These are phyloP conservation scores for Aphelenchoides bicaudatus DNA, from an alignment of 2,888 invertebrate genomes.

Conservation along the genomic window DNA sequence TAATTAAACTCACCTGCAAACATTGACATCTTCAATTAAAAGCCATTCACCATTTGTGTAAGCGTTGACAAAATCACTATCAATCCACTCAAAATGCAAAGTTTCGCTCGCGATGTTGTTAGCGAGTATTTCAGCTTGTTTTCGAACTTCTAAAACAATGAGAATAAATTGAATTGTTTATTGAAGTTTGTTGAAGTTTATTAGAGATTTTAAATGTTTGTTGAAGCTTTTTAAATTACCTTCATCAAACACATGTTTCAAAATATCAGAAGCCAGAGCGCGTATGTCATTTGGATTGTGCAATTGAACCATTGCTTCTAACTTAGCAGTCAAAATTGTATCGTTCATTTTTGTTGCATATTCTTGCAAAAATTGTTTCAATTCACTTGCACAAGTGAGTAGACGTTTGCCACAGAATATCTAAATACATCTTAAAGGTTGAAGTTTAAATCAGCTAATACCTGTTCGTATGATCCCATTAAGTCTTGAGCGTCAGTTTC, in stretches of 20 bases:
- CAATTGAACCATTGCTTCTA: not conserved
- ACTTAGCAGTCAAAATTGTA: not conserved
- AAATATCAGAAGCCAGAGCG: not conserved
- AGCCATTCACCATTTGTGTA: constrained; percentile 63
- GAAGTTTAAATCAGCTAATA: too few relatives aligned
- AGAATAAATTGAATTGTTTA: not conserved
- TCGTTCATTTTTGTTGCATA: not conserved
- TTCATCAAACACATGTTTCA: not conserved
- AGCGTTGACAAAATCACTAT: constrained; percentile 64
- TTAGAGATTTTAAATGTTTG: too few relatives aligned
- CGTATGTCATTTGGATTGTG: constrained; percentile 7
- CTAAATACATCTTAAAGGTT: too few relatives aligned
- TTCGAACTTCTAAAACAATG: not conserved
- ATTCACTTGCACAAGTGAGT: not conserved
- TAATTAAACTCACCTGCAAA: constrained; percentile 48
- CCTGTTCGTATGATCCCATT: constrained; percentile 95
- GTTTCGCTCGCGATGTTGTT: constrained; percentile 18
- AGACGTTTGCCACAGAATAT: not conserved
- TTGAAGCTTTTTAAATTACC: not conserved
- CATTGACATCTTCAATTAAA: constrained; percentile 63
- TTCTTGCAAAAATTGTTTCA: not conserved
- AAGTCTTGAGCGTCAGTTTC: constrained; percentile 91
- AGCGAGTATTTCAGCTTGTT: not conserved
- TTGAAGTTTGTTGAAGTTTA: too few relatives aligned
- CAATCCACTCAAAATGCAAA: constrained; percentile 64